phyloP scores from a whole-genome alignment of 2,888 invertebrate species.

The Oxystoma pomonae region DNA sequence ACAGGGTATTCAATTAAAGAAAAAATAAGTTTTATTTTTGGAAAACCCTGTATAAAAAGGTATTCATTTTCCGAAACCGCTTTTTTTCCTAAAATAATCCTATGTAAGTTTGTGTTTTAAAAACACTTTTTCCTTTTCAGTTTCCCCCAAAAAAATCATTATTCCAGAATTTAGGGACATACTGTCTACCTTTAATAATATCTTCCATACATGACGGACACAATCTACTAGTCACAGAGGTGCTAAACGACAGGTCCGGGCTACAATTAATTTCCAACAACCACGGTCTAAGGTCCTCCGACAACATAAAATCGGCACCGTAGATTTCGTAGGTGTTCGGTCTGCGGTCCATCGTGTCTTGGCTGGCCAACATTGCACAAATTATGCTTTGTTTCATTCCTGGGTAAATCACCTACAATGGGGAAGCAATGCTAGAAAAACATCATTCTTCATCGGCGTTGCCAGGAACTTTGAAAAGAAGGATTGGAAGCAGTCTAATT shows the following conservation, averaged over 20 bases:
- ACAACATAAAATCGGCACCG: conserved; percentile 93
- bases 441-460: too few relatives aligned
- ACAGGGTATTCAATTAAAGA: too few relatives aligned
- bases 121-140: too few relatives aligned
- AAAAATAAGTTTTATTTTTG: too few relatives aligned
- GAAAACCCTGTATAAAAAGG: too few relatives aligned
- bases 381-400: conserved; percentile 51
- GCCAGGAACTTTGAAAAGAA: too few relatives aligned
- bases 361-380: conserved; percentile 82
- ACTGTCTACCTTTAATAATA: conserved; percentile 83
- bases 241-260: conserved; percentile 88
- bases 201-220: conserved; percentile 88
- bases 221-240: conserved; percentile 81
- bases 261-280: conserved; percentile 93
- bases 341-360: conserved; percentile 76
- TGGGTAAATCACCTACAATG: conserved; percentile 26
- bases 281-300: conserved; percentile 85
- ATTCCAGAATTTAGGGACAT: too few relatives aligned
- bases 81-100: too few relatives aligned
- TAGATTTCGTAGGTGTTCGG: conserved; percentile 88
- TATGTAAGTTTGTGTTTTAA: too few relatives aligned
- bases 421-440: too few relatives aligned
- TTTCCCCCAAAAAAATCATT: too few relatives aligned
- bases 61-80: too few relatives aligned
- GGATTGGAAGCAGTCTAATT: not conserved